Base-by-base conservation (phyloP, 2,888 invertebrate genomes). In the Argyresthia goedartella region DNA sequence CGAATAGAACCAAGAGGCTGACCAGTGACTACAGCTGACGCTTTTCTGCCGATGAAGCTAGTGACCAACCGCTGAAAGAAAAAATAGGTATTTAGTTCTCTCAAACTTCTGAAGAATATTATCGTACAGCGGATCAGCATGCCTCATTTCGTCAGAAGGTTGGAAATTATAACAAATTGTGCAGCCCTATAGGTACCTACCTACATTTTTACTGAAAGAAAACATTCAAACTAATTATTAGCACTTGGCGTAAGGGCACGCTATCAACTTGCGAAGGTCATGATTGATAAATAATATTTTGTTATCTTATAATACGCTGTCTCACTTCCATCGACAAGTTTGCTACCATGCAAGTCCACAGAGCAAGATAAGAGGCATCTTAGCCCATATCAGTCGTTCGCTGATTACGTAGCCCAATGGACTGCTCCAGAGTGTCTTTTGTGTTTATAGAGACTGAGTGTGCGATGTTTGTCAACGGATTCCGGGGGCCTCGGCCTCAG, bases 341-440 rank as follows among this genome's bases (percentile, higher is more conserved):
- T 69, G 82, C 84, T 76, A 76, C 76, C 71, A 25, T 25, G 71
- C 67, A 69, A 69, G 72, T 66, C 71, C 66, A 65, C 62, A 62
- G 44, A 60, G 57, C 55, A 57, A 67, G 84, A 84, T 84, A 86
- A 84, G 74, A 68, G 25, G 59, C 77, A 81, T 81, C 82, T 79
- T 71, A 60, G 60, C 65, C 62, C 39, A 64, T 84, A 85, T 85
- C 84, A 86, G 85, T 86, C 69, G 74, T 65, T 69, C 72, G 77
- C 66, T 64, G 80, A 81, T 81, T 76, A 74, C 66, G 73, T 67
- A 63, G 69, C 69, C 76, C 67, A 77, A 82, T 85, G 82, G 85
- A 81, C 85, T 79, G 70, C 61, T 65, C 56, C 55, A 56, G 52
- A 55, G 58, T 59, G 57, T 51, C 33, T 53, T 56, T 56, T 53